These are phyloP conservation scores for Ceratina calcarata DNA, from an alignment of 1,140 invertebrate genomes.

Conservation along the genomic window DNA sequence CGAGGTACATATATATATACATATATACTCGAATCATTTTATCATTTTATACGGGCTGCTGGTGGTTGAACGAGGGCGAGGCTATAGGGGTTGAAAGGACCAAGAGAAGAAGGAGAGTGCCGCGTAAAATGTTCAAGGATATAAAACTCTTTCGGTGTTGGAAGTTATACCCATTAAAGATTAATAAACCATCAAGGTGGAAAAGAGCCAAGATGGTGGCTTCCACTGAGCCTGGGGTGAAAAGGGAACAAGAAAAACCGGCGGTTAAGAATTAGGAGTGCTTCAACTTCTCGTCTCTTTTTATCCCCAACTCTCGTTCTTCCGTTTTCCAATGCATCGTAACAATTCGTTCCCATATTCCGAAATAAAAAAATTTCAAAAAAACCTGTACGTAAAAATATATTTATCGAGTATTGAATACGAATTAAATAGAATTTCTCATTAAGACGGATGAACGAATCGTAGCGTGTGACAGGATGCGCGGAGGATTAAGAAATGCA, in stretches of 20 bases:
- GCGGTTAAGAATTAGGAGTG: slow-evolving; percentile 16
- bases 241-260: slow-evolving; percentile 18
- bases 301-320: too few species aligned
- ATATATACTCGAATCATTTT: slow-evolving; percentile 58
- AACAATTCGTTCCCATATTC: too few species aligned
- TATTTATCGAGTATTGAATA: too few species aligned
- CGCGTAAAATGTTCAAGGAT: slow-evolving; percentile 68
- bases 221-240: slow-evolving; percentile 37
- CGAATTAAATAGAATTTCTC: too few species aligned
- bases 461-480: background rate
- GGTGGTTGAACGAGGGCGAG: slow-evolving; percentile 1
- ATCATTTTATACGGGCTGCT: slow-evolving; percentile 57
- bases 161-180: slow-evolving; percentile 76
- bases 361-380: background rate
- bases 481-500: background rate
- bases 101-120: slow-evolving; percentile 54
- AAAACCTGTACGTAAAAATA: too few species aligned
- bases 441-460: too few species aligned
- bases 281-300: slow-evolving; percentile 7
- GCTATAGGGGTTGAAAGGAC: slow-evolving; percentile 33
- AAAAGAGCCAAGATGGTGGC: slow-evolving; percentile 69
- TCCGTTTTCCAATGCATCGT: too few species aligned
- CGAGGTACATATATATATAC: slow-evolving; percentile 17
- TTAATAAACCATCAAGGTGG: slow-evolving; percentile 75
- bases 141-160: slow-evolving; percentile 74